A percentile compares a stretch with the other conserved stretches of the same genome.
Evolutionary conservation across 2,888 invertebrate genomes (phyloP).

Genomic region (Anoncus sp.): DNA sequence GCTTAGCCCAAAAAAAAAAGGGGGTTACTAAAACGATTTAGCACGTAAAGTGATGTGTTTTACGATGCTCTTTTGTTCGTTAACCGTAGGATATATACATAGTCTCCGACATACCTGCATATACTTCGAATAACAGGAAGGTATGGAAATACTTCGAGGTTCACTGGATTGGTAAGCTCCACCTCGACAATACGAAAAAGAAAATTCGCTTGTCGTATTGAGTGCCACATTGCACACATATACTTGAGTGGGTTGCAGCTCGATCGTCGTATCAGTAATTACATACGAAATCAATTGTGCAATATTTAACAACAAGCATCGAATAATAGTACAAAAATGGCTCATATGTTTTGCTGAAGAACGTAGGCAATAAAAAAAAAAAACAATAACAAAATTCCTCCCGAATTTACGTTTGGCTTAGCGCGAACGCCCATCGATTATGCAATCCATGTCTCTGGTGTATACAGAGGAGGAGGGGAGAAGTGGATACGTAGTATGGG

Average conservation of each 20-base stretch:
- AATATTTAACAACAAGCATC: slow-evolving; percentile 15
- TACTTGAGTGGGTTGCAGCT: slow-evolving; percentile 14
- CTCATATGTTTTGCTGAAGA: not conserved
- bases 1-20: too few relatives aligned
- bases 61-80: too few relatives aligned
- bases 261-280: slow-evolving; percentile 6
- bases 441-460: slow-evolving; percentile 69
- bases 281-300: slow-evolving; percentile 20
- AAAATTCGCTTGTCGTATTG: slow-evolving; percentile 36
- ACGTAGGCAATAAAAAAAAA: not conserved
- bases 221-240: slow-evolving; percentile 20
- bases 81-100: not conserved
- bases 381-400: slow-evolving; percentile 47
- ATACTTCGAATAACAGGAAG: slow-evolving; percentile 51
- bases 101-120: not conserved
- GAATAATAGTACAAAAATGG: slow-evolving; percentile 25
- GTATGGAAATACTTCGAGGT: slow-evolving; percentile 64
- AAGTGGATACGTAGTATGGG: slow-evolving; percentile 42
- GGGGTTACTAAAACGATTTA: too few relatives aligned
- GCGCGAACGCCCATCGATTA: slow-evolving; percentile 72
- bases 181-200: slow-evolving; percentile 45
- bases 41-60: too few relatives aligned
- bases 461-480: slow-evolving; percentile 25
- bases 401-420: slow-evolving; percentile 36
- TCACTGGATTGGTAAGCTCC: slow-evolving; percentile 59